Evolutionary conservation across 2,113 vertebrate genomes (phyloP), one percentile per base, ranked within the genome.

Genomic region (Callospermophilus lateralis): DNA sequence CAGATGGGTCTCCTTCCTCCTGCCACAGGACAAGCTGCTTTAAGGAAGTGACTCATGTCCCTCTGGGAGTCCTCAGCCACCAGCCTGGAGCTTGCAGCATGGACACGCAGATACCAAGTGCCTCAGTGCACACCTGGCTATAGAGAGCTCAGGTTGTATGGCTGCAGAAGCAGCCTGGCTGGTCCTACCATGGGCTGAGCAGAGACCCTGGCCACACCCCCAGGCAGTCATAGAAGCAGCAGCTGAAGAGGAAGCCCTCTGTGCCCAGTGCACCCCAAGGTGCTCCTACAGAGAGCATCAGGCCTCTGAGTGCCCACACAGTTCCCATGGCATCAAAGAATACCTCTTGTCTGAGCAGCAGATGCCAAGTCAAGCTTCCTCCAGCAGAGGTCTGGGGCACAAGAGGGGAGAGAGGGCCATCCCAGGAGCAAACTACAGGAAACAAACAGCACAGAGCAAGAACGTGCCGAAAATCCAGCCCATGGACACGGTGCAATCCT

Each of bases 401-500:
- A n/a, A 32, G 45, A 24, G 16, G 30, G n/a, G n/a, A 7, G 15
- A 37, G 67, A 28, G 32, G 9, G 28, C 17, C 45, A 28, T 6
- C 22, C 53, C 15, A 1, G 15, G 76, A 77, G 61, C 67, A 15
- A 48, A 15, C 6, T 37, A 30, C 16, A 45, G 80, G 53, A 63
- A 16, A 34, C 0, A 73, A 55, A 34, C 30, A 26, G 78, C 53
- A 2, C 42, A 1, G 3, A 92, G 45, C 12, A 55, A 65, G 58
- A 55, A 96, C 65, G 80, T 84, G 37, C 72, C 32, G 53, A 51
- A 84, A 51, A 53, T 53, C 74, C 55, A 78, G 79, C 65, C 70
- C 58, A 48, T 17, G n/a, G n/a, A 55, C 16, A 61, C 11, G 45
- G 26, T 0, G 20, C 68, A 10, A 32, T 48, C 65, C 55, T 63